Evolutionary conservation across 2,113 vertebrate species (phyloP), one percentile per base, ranked within the genome.

Genomic region (Petrocephalus zakoni): DNA sequence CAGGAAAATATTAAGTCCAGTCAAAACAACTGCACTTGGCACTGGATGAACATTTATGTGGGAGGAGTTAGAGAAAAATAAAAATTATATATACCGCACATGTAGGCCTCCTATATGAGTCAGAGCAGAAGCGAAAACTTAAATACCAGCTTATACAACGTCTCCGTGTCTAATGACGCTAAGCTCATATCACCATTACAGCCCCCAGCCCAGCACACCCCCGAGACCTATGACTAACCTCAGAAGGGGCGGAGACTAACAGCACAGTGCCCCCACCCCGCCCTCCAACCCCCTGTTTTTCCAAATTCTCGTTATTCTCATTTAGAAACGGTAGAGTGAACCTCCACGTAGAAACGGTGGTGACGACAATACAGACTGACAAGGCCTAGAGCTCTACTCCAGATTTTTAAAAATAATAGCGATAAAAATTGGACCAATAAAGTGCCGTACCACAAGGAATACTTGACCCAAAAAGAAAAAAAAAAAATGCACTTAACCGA

Each of bases 21-120:
- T 94, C 95, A 94, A 92, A 96, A 93, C 93, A 96, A 97, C 94
- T 95, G 93, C 93, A 93, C 95, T 97, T 97, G 97, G 96, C 95
- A 97, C 96, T 94, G 93, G 92, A 94, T 95, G 95, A 95, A 92
- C 91, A 89, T 93, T 94, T 90, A 93, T 94, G 92, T 92, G 93
- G 95, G 29, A 21, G 13, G 68, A 29, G 1, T 11, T 37, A 11
- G 10, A 15, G 8, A 92, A 91, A 91, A 89, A 89, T 90, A 90
- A 90, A 53, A n/a, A 46, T 49, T 85, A 92, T 88, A 81, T 49
- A 87, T 78, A 89, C 92, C 93, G 92, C 94, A 92, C 90, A 90
- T 90, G 86, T 93, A 93, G 92, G 92, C 92, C 95, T 94, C 90
- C 75, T 90, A 93, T 93, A 94, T 93, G 93, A 87, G 95, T 91